phyloP scores from a whole-genome alignment of 2,888 invertebrate genomes.

The Erebia ligea region DNA sequence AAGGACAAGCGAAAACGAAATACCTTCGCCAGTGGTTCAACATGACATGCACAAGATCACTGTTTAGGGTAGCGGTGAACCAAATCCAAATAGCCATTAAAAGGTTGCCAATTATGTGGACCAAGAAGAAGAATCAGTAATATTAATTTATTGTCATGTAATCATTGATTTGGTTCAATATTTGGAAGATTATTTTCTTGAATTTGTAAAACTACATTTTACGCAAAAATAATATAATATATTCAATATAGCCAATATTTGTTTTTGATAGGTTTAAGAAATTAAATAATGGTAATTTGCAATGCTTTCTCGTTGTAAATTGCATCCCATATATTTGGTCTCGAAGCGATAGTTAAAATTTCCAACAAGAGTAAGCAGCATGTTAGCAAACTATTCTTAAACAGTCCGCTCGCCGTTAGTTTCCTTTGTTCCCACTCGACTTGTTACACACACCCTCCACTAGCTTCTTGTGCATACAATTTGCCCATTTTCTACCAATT shows the following conservation, averaged over 20 bases:
- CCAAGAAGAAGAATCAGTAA: too few relatives aligned
- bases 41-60: too few relatives aligned
- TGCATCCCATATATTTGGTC: conserved; percentile 31
- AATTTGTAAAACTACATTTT: too few relatives aligned
- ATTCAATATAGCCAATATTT: not conserved
- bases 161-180: too few relatives aligned
- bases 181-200: too few relatives aligned
- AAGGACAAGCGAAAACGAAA: too few relatives aligned
- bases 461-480: conserved; percentile 42
- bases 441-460: conserved; percentile 43
- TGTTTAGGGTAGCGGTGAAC: too few relatives aligned
- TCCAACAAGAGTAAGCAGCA: conserved; percentile 44
- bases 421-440: conserved; percentile 46
- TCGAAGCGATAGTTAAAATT: conserved; percentile 40
- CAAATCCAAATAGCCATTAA: too few relatives aligned
- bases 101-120: too few relatives aligned
- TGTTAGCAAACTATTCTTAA: conserved; percentile 46
- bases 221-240: too few relatives aligned
- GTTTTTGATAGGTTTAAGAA: not conserved
- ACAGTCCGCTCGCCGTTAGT: conserved; percentile 41
- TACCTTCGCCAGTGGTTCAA: too few relatives aligned
- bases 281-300: not conserved
- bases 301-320: conserved; percentile 14
- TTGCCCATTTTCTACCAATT: conserved; percentile 39
- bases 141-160: too few relatives aligned